phyloP scores from a whole-genome alignment of 1,140 invertebrate species.

The Drosophila nasuta region DNA sequence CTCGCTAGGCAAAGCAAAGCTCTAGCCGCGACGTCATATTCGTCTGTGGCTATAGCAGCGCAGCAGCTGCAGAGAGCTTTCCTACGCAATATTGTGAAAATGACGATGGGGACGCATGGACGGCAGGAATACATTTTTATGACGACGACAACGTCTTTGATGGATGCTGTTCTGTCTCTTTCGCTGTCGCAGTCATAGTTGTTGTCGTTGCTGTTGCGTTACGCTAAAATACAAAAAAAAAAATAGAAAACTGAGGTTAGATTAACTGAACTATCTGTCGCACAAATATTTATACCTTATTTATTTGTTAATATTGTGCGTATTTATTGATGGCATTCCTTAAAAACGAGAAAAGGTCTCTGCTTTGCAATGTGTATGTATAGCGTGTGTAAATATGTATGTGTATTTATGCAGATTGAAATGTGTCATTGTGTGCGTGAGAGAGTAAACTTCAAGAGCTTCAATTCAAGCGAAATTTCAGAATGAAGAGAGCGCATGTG shows the following conservation, averaged over 20 bases:
- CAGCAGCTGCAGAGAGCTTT: constrained; percentile 42
- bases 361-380: not conserved
- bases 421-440: constrained; percentile 15
- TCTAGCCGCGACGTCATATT: constrained; percentile 58
- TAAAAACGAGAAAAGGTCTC: not conserved
- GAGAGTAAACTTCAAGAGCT: constrained; percentile 9
- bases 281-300: not conserved
- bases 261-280: not conserved
- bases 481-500: constrained; percentile 31
- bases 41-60: constrained; percentile 1
- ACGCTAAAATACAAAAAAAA: not conserved
- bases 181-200: not conserved
- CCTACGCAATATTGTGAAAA: constrained; percentile 34
- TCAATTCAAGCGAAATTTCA: constrained; percentile 14
- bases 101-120: constrained; percentile 9
- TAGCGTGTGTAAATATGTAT: not conserved
- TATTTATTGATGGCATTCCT: not conserved
- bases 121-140: constrained; percentile 39
- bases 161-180: constrained; percentile 24
- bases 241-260: constrained; percentile 13
- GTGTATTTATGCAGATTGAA: constrained; percentile 7
- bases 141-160: constrained; percentile 41
- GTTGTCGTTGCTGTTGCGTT: constrained; percentile 2
- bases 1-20: constrained; percentile 25
- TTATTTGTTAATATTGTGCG: not conserved